Conservation (phyloP, 2,797 vertebrate genomes). For the Masticophis lateralis region DNA sequence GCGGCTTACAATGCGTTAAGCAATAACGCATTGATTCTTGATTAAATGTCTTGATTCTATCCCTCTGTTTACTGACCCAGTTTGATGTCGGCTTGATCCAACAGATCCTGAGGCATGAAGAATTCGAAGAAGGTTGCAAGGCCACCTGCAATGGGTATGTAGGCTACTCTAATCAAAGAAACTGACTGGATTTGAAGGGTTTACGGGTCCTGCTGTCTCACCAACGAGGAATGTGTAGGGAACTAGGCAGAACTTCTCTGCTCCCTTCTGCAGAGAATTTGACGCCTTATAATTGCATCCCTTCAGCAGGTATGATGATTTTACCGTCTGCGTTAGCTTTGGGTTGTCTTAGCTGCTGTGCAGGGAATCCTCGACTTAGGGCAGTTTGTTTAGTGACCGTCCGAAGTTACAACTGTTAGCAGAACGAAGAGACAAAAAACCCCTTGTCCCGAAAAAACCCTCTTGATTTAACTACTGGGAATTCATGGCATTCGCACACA, state of each 20-base stretch:
- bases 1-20: too few relatives aligned
- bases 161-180: neutral
- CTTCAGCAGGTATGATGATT: neutral
- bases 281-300: neutral
- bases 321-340: neutral
- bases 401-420: too few relatives aligned
- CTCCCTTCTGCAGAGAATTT: too few relatives aligned
- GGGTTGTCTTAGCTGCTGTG: neutral
- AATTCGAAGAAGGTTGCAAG: conserved; percentile 97
- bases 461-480: too few relatives aligned
- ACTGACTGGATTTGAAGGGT: neutral
- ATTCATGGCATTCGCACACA: too few relatives aligned
- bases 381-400: too few relatives aligned
- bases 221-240: neutral
- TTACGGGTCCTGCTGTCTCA: neutral
- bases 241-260: neutral
- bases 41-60: too few relatives aligned
- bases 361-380: too few relatives aligned
- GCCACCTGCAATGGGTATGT: conserved; percentile 91
- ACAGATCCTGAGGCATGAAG: conserved; percentile 88
- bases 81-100: neutral
- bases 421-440: too few relatives aligned
- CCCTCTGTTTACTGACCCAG: neutral
- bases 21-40: too few relatives aligned
- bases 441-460: too few relatives aligned